Evolutionary conservation across 2,113 vertebrate species (phyloP).

Genomic region (Falcunculus frontatus): DNA sequence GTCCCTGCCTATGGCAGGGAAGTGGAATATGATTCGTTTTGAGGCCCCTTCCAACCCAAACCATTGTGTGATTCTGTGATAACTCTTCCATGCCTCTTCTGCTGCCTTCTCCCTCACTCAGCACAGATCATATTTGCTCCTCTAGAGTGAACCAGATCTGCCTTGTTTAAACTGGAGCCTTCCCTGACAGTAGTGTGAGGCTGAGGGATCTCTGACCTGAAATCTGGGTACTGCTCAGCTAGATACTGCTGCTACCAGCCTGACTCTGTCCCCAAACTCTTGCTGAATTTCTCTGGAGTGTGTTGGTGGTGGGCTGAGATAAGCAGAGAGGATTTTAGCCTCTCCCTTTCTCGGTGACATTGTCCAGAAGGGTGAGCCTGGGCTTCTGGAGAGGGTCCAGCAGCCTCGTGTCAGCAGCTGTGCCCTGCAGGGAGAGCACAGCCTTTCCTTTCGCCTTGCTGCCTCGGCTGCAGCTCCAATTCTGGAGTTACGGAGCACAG

Average conservation of each 20-base stretch:
- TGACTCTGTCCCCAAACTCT: neutral
- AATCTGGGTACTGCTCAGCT: neutral
- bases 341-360: neutral
- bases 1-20: neutral
- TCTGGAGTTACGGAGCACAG: fast-evolving
- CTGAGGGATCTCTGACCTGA: neutral
- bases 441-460: neutral
- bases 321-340: neutral
- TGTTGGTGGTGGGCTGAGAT: neutral
- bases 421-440: neutral
- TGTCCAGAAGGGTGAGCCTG: neutral
- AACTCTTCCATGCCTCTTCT: neutral
- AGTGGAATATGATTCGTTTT: neutral
- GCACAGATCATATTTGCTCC: neutral
- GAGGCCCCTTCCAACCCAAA: neutral
- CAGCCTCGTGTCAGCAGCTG: neutral
- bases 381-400: neutral
- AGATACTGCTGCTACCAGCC: neutral
- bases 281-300: neutral
- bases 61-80: neutral
- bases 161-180: neutral
- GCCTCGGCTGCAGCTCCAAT: neutral
- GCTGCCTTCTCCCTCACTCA: neutral
- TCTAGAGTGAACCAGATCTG: neutral
- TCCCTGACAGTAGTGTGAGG: neutral